Evolutionary conservation across 2,888 invertebrate genomes (phyloP), one percentile per base, ranked within the genome.

Genomic region (Beris chalybata): DNA sequence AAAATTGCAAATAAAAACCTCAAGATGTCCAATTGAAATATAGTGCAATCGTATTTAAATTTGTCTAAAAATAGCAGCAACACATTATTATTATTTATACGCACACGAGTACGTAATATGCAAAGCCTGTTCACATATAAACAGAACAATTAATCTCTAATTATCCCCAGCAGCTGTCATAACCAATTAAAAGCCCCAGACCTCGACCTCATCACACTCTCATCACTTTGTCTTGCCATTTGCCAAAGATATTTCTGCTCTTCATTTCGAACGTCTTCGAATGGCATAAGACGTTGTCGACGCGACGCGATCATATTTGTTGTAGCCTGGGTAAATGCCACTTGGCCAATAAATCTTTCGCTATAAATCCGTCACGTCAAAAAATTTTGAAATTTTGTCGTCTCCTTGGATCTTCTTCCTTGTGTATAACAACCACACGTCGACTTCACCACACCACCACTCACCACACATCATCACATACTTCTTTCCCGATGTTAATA

Each of bases 131-230:
- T 48, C 48, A 50, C 13, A 32, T 56, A 65, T 30, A 56, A 65
- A 56, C 64, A 55, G 64, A 65, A 65, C 64, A 65, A 65, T 65
- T 65, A 65, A 65, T 55, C 64, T 65, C 64, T 55, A 65, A 65
- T 65, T 65, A 65, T 65, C 64, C 48, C 55, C 48, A 65, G 56
- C 64, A 65, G 56, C 48, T 65, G 64, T 65, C 64, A 65, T 65
- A 65, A 56, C 56, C 64, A 65, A 65, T 65, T 65, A 65, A 65
- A 38, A 29, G 48, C 47, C 47, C 56, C 11, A 63, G 55, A 48
- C 64, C 56, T 65, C 64, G 64, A 56, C 55, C 64, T 56, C 64
- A 65, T 65, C 64, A 22, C 29, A 29, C 29, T 56, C 56, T 56
- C 56, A 56, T 56, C 32, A 31, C 12, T 48, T 48, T 48, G 15